Conservation (phyloP, 2,113 vertebrate species). For the Ardeotis arabs region DNA sequence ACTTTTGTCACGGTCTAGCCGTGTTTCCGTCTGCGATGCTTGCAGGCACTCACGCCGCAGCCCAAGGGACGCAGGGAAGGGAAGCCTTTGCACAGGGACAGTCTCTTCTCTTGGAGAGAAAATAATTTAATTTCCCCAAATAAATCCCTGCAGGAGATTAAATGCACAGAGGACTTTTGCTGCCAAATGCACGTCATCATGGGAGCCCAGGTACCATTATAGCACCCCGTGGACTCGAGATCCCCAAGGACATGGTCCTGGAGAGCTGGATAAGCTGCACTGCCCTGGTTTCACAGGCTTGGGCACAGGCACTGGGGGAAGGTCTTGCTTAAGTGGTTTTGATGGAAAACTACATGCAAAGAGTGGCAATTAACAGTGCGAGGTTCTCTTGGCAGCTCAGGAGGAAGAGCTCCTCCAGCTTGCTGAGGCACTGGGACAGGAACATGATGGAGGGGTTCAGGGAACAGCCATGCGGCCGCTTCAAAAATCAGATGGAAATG, state of each 20-base stretch:
- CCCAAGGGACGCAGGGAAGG: not conserved
- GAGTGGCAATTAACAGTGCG: not conserved
- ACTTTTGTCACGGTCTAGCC: not conserved
- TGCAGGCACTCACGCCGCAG: not conserved
- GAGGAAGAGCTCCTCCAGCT: not conserved
- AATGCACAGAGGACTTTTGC: not conserved
- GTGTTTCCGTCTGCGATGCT: too few species aligned
- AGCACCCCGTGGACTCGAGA: not conserved
- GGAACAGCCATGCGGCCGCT: not conserved
- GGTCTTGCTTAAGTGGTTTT: not conserved
- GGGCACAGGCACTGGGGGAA: too few species aligned
- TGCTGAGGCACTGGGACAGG: not conserved
- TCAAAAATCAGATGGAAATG: not conserved
- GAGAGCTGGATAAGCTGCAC: not conserved
- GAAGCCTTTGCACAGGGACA: not conserved
- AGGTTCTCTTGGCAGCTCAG: not conserved
- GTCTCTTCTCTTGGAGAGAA: not conserved
- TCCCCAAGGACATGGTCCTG: not conserved
- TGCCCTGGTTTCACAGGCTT: not conserved
- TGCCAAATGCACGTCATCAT: too few species aligned
- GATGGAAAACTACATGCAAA: not conserved
- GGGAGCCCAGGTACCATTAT: not conserved
- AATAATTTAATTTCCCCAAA: not conserved
- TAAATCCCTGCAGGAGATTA: not conserved
- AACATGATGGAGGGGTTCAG: rapidly evolving